Evolutionary conservation across 1,140 invertebrate species (phyloP).

Genomic region (Drosophila orosa): DNA sequence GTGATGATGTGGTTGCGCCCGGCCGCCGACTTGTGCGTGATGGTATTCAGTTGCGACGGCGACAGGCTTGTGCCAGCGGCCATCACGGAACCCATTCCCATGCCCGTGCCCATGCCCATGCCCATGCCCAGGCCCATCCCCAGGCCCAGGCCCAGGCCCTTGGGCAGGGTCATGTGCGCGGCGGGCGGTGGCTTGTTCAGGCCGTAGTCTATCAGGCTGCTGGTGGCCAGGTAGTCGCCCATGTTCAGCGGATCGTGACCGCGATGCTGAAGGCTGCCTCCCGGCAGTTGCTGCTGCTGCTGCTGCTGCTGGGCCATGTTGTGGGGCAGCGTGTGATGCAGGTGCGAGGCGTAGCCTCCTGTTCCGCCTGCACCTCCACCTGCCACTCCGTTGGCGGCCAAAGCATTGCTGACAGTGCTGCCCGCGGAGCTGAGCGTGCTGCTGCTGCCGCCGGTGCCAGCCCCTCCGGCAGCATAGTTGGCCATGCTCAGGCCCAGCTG

Average conservation of each 20-base stretch:
- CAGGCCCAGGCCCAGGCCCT: slow-evolving; percentile 65
- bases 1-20: slow-evolving; percentile 88
- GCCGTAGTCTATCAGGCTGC: slow-evolving; percentile 82
- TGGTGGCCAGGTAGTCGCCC: slow-evolving; percentile 81
- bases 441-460: slow-evolving; percentile 55
- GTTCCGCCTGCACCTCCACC: slow-evolving; percentile 22
- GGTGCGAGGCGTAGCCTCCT: slow-evolving; percentile 52
- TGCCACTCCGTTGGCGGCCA: slow-evolving; percentile 25
- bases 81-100: slow-evolving; percentile 64
- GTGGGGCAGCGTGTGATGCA: slow-evolving; percentile 73
- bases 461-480: slow-evolving; percentile 45
- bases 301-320: slow-evolving; percentile 39
- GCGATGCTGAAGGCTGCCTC: slow-evolving; percentile 48
- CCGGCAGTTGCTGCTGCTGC: slow-evolving; percentile 46
- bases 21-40: slow-evolving; percentile 80
- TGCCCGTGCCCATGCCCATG: slow-evolving; percentile 45
- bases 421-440: slow-evolving; percentile 69
- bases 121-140: slow-evolving; percentile 57
- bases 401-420: slow-evolving; percentile 55
- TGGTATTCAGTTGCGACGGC: slow-evolving; percentile 69
- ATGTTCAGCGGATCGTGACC: slow-evolving; percentile 71
- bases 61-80: slow-evolving; percentile 56
- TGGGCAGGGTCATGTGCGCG: slow-evolving; percentile 78
- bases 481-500: slow-evolving; percentile 71
- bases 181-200: slow-evolving; percentile 70